Evolutionary conservation across 2,797 vertebrate genomes (phyloP).

Genomic region (Avahi laniger): DNA sequence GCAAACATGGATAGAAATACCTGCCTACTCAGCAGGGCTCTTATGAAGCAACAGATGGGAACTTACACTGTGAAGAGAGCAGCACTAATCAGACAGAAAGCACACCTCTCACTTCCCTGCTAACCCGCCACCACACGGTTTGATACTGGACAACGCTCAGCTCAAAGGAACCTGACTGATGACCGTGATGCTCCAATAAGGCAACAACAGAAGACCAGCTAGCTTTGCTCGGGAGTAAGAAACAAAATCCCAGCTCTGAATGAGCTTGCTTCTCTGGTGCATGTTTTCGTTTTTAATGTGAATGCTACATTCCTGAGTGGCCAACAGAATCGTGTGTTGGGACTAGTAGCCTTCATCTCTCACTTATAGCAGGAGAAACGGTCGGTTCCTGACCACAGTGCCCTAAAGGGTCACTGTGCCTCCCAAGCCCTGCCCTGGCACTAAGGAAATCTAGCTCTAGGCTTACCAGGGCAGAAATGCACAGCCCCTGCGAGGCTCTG

Average conservation of each 20-base stretch:
- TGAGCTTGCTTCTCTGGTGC: accelerated
- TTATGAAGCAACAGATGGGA: background rate
- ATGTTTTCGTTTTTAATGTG: background rate
- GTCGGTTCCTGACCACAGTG: background rate
- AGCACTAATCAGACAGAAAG: background rate
- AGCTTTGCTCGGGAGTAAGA: background rate
- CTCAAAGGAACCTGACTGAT: background rate
- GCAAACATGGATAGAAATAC: background rate
- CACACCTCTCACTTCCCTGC: background rate
- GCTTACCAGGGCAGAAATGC: background rate
- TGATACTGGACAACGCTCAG: background rate
- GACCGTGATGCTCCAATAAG: background rate
- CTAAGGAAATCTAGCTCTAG: background rate
- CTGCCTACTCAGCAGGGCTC: background rate
- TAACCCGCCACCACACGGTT: background rate
- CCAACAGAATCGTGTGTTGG: no score
- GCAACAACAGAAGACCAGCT: background rate
- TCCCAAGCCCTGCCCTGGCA: background rate
- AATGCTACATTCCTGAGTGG: background rate
- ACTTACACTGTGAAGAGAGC: background rate
- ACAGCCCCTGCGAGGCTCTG: background rate
- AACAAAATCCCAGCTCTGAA: background rate
- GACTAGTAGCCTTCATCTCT: background rate
- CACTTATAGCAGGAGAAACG: background rate
- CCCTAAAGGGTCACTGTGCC: no score